phyloP scores from a whole-genome alignment of 2,888 invertebrate species.

The Anodontia alba region DNA sequence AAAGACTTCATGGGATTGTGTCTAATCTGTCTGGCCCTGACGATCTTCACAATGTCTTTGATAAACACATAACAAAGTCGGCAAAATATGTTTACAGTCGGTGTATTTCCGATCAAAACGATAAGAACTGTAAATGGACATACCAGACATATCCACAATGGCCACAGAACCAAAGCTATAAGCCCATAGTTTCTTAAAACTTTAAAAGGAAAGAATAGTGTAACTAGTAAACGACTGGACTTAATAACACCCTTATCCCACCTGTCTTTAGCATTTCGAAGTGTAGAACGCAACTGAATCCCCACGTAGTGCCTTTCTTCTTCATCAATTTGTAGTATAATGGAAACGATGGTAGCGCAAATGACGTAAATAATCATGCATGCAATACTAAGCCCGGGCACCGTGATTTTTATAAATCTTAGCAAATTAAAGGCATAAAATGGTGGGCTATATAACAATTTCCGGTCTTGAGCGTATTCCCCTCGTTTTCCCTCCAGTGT shows the following conservation, averaged over 20 bases:
- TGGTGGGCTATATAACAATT: conserved; percentile 14
- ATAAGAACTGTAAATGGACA: conserved; percentile 11
- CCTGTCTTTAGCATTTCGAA: conserved; percentile 7
- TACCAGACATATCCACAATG: not conserved
- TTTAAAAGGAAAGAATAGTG: conserved; percentile 13
- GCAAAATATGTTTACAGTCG: conserved; percentile 10
- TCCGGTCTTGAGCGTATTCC: not conserved
- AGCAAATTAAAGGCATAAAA: conserved; percentile 19
- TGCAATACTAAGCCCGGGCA: conserved; percentile 8
- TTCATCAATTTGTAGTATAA: not conserved
- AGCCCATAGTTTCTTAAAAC: conserved; percentile 19
- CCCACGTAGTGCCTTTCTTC: not conserved
- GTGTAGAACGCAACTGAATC: not conserved
- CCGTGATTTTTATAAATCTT: conserved; percentile 9
- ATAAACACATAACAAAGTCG: conserved; percentile 5
- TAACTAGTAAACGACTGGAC: not conserved
- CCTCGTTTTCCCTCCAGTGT: conserved; percentile 14
- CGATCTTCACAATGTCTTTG: conserved; percentile 17
- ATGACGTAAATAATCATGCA: conserved; percentile 10
- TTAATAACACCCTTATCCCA: conserved; percentile 25
- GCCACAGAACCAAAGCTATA: conserved; percentile 16
- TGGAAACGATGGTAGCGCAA: not conserved
- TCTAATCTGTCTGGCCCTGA: not conserved
- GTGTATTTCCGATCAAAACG: conserved; percentile 14
- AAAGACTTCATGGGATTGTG: not conserved